These are phyloP conservation scores for Drosophila truncata DNA, from an alignment of 1,140 invertebrate genomes.

Conservation along the genomic window DNA sequence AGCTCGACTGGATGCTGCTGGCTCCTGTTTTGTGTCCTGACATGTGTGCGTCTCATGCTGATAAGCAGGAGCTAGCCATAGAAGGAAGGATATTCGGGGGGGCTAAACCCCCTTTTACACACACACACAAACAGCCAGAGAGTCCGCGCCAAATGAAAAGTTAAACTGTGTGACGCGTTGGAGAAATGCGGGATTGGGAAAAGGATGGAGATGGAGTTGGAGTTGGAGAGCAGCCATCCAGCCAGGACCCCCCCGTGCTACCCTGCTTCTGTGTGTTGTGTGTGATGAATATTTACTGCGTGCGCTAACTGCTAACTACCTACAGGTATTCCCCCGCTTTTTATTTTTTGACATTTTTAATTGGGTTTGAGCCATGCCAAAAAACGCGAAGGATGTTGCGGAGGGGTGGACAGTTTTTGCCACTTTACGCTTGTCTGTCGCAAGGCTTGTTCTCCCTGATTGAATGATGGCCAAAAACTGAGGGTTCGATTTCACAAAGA, in stretches of 20 bases:
- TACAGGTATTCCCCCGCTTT: constrained; percentile 69
- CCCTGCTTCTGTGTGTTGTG: constrained; percentile 2
- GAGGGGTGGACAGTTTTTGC: constrained; percentile 47
- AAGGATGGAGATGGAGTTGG: background rate
- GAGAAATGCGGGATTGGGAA: constrained; percentile 23
- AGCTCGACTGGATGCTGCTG: constrained; percentile 24
- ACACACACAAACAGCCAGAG: background rate
- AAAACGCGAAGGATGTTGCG: constrained; percentile 3
- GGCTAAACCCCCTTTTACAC: background rate
- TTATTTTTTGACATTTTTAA: constrained; percentile 83
- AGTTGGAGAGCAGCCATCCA: background rate
- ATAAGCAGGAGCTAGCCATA: constrained; percentile 61
- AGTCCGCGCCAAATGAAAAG: constrained; percentile 74
- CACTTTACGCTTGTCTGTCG: constrained; percentile 57
- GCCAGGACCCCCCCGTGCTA: constrained; percentile 3
- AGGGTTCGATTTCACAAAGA: constrained; percentile 34
- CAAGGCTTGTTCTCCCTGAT: constrained; percentile 27
- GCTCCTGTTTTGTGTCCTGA: constrained; percentile 49
- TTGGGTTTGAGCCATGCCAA: constrained; percentile 72
- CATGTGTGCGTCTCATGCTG: constrained; percentile 82
- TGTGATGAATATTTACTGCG: constrained; percentile 83
- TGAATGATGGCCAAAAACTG: constrained; percentile 17
- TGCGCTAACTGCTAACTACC: constrained; percentile 84
- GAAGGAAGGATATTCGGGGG: background rate
- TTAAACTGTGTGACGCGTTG: constrained; percentile 80